Evolutionary conservation across 2,888 invertebrate species (phyloP), one percentile per base, ranked within the genome.

Genomic region (Andrena flavipes): DNA sequence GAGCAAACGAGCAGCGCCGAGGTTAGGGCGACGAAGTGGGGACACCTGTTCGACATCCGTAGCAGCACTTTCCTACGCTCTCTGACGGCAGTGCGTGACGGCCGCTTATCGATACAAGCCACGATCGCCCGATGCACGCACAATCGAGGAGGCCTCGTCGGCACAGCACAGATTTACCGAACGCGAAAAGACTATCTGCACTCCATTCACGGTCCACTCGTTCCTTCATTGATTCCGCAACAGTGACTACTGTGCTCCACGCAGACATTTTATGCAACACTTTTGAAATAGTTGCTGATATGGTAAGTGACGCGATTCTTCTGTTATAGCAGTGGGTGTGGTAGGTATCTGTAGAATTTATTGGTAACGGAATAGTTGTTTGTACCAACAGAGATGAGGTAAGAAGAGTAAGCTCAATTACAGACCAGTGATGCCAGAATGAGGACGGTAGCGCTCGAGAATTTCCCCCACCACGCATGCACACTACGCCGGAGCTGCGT

Each of bases 1-100:
- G 76, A 77, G 68, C 77, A 64, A 77, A 62, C 67, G 79, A 74
- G 59, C 70, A 76, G 64, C 84, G 76, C 82, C 82, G 87, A 87
- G 87, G 88, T 87, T 87, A 84, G 82, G 76, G 56, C 64, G 67
- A 48, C 78, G 81, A 73, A 79, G 80, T 78, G 87, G 82, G 75
- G 80, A 84, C 90, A 90, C 89, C 91, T 90, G 91, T 90, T 90
- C 86, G 87, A 84, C 83, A 83, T 83, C 59, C 77, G 84, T 80
- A 80, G 83, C 85, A 84, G 80, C 88, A 83, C 84, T 80, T 79
- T 73, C 56, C 86, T 72, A 72, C 56, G 65, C 54, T 51, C 64
- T 51, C 68, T 49, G 76, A 81, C 68, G 68, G 8, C 65, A 56
- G 64, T 68, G 79, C 71, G 71, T 30, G 65, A 56, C 51, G 65